phyloP scores from a whole-genome alignment of 2,888 invertebrate species.

The Pristionchus fissidentatus region DNA sequence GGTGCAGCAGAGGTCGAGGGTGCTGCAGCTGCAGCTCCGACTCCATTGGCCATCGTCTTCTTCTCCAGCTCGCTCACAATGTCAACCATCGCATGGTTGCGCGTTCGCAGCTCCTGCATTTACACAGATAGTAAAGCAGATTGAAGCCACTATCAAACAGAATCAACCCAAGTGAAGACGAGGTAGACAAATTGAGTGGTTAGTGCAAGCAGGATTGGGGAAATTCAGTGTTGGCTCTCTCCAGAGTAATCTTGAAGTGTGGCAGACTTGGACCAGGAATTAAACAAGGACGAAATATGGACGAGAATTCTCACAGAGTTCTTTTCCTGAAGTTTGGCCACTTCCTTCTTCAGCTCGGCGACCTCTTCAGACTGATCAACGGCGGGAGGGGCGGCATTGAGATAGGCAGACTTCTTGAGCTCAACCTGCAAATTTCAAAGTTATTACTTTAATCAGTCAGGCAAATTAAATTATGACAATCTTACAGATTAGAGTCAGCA shows the following conservation, averaged over 20 bases:
- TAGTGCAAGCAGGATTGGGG: neutral
- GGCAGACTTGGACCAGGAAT: no score
- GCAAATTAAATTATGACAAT: no score
- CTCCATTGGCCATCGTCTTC: conserved; percentile 53
- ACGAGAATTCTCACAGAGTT: conserved; percentile 29
- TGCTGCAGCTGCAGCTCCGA: neutral
- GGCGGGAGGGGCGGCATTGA: conserved; percentile 36
- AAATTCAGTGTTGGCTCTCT: no score
- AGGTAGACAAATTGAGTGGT: no score
- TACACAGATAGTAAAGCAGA: neutral
- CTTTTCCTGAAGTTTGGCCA: conserved; percentile 10
- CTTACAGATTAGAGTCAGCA: no score
- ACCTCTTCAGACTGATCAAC: neutral
- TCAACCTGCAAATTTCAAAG: conserved; percentile 16
- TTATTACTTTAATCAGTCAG: neutral
- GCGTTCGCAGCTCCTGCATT: conserved; percentile 42
- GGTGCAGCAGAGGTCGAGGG: conserved; percentile 19
- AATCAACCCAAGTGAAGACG: neutral
- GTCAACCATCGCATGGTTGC: conserved; percentile 65
- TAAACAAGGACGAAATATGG: no score
- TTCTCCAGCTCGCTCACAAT: conserved; percentile 72
- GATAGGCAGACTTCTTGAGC: conserved; percentile 33
- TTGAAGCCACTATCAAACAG: neutral
- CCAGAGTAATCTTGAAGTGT: no score
- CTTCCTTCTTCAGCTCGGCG: conserved; percentile 23